Evolutionary conservation across 1,140 invertebrate species (phyloP).

Genomic region (Papilio machaon): DNA sequence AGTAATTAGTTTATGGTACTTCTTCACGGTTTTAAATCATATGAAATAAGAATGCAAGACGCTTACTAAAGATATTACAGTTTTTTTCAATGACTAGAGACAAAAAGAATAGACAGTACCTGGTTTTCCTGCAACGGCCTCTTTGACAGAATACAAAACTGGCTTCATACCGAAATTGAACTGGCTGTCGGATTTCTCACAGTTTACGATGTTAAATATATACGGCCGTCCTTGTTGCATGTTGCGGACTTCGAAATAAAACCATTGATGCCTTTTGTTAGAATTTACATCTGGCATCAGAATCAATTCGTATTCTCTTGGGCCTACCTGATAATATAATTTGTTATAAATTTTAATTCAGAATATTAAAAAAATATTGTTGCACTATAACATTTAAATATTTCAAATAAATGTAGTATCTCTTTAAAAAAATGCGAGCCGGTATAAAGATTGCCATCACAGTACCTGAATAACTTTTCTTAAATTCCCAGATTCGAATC

Average conservation of each 20-base stretch:
- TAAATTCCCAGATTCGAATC: constrained; percentile 96
- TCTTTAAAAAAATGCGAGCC: not conserved
- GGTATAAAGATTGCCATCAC: not conserved
- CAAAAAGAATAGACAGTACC: constrained; percentile 64
- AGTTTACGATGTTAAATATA: constrained; percentile 95
- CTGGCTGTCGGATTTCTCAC: constrained; percentile 94
- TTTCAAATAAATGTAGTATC: too few species aligned
- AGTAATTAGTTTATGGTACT: not conserved
- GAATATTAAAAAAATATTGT: constrained; percentile 10
- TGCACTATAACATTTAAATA: not conserved
- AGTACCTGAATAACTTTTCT: constrained; percentile 92
- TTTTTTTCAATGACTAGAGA: not conserved
- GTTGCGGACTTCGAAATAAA: constrained; percentile 95
- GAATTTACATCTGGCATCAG: constrained; percentile 94
- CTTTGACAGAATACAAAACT: constrained; percentile 92
- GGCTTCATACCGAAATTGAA: constrained; percentile 97
- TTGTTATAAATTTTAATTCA: not conserved
- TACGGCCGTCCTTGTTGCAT: constrained; percentile 89
- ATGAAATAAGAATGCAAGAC: not conserved
- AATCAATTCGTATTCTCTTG: constrained; percentile 93
- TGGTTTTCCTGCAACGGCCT: constrained; percentile 85
- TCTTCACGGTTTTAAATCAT: not conserved
- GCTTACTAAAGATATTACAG: not conserved
- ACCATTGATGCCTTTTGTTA: constrained; percentile 93
- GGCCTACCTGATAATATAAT: constrained; percentile 82